Evolutionary conservation across 92 coral and sea anemone species (phyloP).

Genomic region (Epizoanthus stellaris): DNA sequence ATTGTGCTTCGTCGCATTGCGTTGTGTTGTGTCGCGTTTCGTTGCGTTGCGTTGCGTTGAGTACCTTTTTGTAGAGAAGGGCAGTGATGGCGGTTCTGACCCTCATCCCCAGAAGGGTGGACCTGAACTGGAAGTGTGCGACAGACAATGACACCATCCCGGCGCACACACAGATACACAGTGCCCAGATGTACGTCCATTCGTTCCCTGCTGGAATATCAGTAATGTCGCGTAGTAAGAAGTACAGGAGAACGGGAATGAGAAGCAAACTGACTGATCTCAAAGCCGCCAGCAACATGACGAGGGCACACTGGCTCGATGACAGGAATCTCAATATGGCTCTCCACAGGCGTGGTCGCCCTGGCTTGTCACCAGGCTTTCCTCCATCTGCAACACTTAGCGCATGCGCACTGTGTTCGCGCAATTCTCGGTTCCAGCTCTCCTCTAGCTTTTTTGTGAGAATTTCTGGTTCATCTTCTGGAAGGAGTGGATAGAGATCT

Average conservation of each 20-base stretch:
- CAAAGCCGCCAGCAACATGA: slow-evolving; percentile 25
- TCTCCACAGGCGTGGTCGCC: slow-evolving; percentile 24
- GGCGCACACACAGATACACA: slow-evolving; percentile 29
- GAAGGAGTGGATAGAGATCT: slow-evolving; percentile 7
- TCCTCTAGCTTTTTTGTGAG: slow-evolving; percentile 36
- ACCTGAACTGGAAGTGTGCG: slow-evolving; percentile 36
- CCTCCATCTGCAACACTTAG: background rate
- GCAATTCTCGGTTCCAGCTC: slow-evolving; percentile 39
- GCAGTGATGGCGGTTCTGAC: slow-evolving; percentile 54
- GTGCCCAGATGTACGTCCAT: background rate
- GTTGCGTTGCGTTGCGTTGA: background rate
- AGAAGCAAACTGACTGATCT: slow-evolving; percentile 30
- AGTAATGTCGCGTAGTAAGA: background rate
- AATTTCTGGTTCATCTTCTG: slow-evolving; percentile 33
- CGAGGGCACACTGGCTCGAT: slow-evolving; percentile 17
- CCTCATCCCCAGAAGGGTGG: slow-evolving; percentile 39
- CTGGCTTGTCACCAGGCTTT: background rate
- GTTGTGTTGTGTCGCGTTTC: too few species aligned
- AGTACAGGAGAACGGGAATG: slow-evolving; percentile 12
- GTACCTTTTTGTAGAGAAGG: slow-evolving; percentile 51
- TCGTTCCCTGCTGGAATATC: background rate
- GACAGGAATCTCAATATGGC: slow-evolving; percentile 16
- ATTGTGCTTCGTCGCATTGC: too few species aligned
- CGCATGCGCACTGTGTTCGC: background rate
- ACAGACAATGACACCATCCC: slow-evolving; percentile 12